A percentile compares a stretch with the other conserved stretches of the same genome.
These are phyloP conservation scores for Typhlichthys subterraneus DNA, from an alignment of 2,797 vertebrate species.

Conservation along the genomic window DNA sequence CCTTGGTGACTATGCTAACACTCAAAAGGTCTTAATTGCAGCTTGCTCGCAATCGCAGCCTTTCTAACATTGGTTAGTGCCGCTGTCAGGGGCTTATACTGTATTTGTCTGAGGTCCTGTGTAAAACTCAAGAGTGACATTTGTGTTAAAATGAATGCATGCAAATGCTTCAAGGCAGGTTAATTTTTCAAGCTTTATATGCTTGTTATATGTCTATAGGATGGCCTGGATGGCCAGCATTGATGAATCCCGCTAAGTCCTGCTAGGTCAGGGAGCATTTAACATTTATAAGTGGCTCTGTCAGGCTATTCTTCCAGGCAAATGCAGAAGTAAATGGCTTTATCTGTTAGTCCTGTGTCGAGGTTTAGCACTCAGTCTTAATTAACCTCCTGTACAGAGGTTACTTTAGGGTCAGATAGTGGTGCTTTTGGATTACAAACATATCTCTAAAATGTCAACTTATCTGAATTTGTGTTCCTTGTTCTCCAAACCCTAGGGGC, in stretches of 20 bases:
- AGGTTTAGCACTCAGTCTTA: constrained; percentile 19
- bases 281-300: constrained; percentile 6
- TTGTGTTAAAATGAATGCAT: too few species aligned
- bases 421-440: neutral
- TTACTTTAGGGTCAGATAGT: constrained; percentile 14
- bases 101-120: neutral
- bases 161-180: neutral
- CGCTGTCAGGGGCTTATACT: neutral
- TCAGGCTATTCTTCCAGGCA: constrained; percentile 8
- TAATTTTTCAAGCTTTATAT: neutral
- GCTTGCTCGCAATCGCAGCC: neutral
- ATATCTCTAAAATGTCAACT: too few species aligned
- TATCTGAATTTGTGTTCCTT: too few species aligned
- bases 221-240: constrained; percentile 29
- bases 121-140: too few species aligned
- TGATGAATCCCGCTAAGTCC: constrained; percentile 37
- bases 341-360: constrained; percentile 36
- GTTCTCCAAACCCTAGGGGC: too few species aligned
- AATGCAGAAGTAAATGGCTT: constrained; percentile 36
- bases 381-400: constrained; percentile 13
- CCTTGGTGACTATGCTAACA: neutral
- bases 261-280: constrained; percentile 13
- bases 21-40: neutral
- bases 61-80: neutral
- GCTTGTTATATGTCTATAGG: neutral